Percentiles rank a stretch among this genome's conserved stretches.
Conservation (phyloP, 2,888 invertebrate species). For the Andrena bicolor region DNA sequence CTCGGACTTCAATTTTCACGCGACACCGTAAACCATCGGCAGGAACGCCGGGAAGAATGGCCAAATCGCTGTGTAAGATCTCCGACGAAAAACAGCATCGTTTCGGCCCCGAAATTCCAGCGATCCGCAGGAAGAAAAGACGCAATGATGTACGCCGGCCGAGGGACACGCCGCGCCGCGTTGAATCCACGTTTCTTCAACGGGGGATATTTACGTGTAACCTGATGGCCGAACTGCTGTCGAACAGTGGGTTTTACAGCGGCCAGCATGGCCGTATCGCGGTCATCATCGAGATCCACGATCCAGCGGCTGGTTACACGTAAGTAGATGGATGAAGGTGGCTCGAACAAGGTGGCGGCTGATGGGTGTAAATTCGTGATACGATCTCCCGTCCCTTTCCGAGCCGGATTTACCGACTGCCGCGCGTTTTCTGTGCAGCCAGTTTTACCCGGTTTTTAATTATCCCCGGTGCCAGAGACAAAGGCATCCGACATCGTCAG, state of each 20-base stretch:
- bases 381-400: constrained; percentile 77
- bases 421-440: constrained; percentile 58
- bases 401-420: constrained; percentile 70
- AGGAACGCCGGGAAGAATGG: constrained; percentile 20
- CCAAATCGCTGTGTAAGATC: constrained; percentile 57
- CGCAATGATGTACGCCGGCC: constrained; percentile 51
- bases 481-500: constrained; percentile 71
- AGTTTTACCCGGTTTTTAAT: constrained; percentile 79
- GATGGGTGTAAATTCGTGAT: constrained; percentile 83
- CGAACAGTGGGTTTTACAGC: constrained; percentile 70
- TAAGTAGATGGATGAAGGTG: constrained; percentile 74
- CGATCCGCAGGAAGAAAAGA: constrained; percentile 43
- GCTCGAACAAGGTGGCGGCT: constrained; percentile 78
- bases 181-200: constrained; percentile 55
- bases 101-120: constrained; percentile 61
- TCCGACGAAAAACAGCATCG: constrained; percentile 29
- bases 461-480: constrained; percentile 76
- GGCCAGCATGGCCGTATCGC: constrained; percentile 61
- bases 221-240: constrained; percentile 64
- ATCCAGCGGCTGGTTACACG: constrained; percentile 68
- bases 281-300: constrained; percentile 52
- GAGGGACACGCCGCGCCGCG: constrained; percentile 12
- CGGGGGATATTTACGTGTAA: constrained; percentile 66
- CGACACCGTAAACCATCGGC: constrained; percentile 51
- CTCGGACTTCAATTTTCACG: constrained; percentile 63